Percentiles rank a stretch among this genome's conserved stretches.
phyloP scores from a whole-genome alignment of 2,888 invertebrate species.

The Eupithecia subfuscata region DNA sequence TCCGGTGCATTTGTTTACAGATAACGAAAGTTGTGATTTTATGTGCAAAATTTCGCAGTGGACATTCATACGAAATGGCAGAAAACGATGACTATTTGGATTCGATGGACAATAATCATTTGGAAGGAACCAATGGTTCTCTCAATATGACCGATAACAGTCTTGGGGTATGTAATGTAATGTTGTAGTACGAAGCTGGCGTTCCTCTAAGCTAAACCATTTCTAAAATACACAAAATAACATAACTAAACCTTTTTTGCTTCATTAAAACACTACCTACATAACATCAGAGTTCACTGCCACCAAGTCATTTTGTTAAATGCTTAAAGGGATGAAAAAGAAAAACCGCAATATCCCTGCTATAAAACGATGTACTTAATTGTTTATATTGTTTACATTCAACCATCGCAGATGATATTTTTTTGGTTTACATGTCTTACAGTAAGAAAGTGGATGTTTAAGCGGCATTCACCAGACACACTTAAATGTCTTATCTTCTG shows the following conservation, averaged over 20 bases:
- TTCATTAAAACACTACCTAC: neutral
- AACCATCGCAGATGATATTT: slow-evolving; percentile 22
- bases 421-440: slow-evolving; percentile 42
- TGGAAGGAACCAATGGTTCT: slow-evolving; percentile 86
- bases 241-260: neutral
- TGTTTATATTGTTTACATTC: neutral
- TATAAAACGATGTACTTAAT: neutral
- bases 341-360: neutral
- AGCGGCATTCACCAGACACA: slow-evolving; percentile 35
- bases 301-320: slow-evolving; percentile 8
- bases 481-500: slow-evolving; percentile 35
- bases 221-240: neutral
- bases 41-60: slow-evolving; percentile 59
- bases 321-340: neutral
- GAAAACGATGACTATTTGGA: slow-evolving; percentile 82
- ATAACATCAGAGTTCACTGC: slow-evolving; percentile 18
- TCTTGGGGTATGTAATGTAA: slow-evolving; percentile 76
- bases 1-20: slow-evolving; percentile 56
- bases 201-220: slow-evolving; percentile 2
- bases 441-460: slow-evolving; percentile 32
- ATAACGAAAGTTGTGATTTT: slow-evolving; percentile 52
- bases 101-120: slow-evolving; percentile 80
- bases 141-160: slow-evolving; percentile 80
- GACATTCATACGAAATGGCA: slow-evolving; percentile 71
- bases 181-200: slow-evolving; percentile 10